These are phyloP conservation scores for Embidobia sp. DNA, from an alignment of 2,888 invertebrate genomes.

Conservation along the genomic window DNA sequence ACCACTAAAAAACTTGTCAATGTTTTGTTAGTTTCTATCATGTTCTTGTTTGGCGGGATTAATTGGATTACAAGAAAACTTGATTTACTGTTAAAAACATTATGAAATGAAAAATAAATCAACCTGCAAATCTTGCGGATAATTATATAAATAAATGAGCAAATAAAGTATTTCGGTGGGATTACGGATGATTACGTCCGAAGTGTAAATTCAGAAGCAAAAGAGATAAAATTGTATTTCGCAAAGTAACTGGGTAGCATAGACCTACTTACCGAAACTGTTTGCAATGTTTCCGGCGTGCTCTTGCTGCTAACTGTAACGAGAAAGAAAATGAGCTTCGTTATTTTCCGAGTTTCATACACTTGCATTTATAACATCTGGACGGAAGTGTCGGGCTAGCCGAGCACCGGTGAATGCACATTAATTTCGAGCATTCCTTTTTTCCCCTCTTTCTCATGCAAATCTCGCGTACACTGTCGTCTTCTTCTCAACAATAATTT, in stretches of 20 bases:
- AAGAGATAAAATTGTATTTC: constrained; percentile 54
- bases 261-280: constrained; percentile 65
- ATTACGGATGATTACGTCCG: constrained; percentile 26
- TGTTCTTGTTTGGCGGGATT: too few species aligned
- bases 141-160: neutral
- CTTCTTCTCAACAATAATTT: constrained; percentile 36
- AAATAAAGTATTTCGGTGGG: constrained; percentile 9
- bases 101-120: too few species aligned
- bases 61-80: too few species aligned
- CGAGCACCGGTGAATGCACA: constrained; percentile 52
- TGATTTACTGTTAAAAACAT: too few species aligned
- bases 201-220: constrained; percentile 48
- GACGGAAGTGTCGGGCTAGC: constrained; percentile 60
- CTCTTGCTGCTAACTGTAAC: constrained; percentile 66
- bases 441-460: constrained; percentile 55
- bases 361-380: constrained; percentile 63
- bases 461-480: constrained; percentile 52
- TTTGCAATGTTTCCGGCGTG: constrained; percentile 64
- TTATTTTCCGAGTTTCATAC: constrained; percentile 65
- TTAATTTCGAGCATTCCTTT: constrained; percentile 56
- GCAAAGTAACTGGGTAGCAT: constrained; percentile 54
- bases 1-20: too few species aligned
- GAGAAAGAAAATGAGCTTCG: constrained; percentile 66
- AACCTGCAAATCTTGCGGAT: neutral
- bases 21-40: too few species aligned